phyloP scores from a whole-genome alignment of 1,140 invertebrate genomes.

The Aphelinus certus region DNA sequence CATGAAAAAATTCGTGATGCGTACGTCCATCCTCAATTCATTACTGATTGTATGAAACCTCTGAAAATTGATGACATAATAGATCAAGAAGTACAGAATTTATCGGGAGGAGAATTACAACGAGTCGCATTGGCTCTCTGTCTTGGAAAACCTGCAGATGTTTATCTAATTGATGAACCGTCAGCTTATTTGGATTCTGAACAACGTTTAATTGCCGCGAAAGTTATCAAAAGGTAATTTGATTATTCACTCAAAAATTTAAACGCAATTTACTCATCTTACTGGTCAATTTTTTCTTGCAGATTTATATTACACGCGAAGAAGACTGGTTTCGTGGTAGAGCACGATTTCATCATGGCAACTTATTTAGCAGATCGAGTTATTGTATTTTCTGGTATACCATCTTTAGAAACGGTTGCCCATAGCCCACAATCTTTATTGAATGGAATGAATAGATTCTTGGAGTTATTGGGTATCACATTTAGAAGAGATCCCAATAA shows the following conservation, averaged over 20 bases:
- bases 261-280: not conserved
- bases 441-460: conserved; percentile 98
- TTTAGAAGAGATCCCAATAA: conserved; percentile 99
- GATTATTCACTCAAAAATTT: conserved; percentile 29
- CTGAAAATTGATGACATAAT: conserved; percentile 97
- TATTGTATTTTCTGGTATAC: conserved; percentile 96
- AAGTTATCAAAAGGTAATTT: conserved; percentile 93
- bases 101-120: conserved; percentile 99
- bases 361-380: conserved; percentile 99
- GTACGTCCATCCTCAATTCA: conserved; percentile 96
- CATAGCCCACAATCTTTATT: conserved; percentile 93
- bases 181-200: conserved; percentile 99
- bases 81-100: conserved; percentile 98
- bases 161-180: conserved; percentile 99
- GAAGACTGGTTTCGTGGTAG: conserved; percentile 99
- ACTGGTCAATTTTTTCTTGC: conserved; percentile 48
- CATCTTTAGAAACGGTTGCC: conserved; percentile 88
- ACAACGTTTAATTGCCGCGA: conserved; percentile 98
- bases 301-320: conserved; percentile 99
- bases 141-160: conserved; percentile 97
- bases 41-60: conserved; percentile 99
- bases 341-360: conserved; percentile 99
- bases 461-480: conserved; percentile 96
- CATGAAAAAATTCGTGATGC: conserved; percentile 98
- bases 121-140: conserved; percentile 95